Evolutionary conservation across 2,797 vertebrate species (phyloP).

Genomic region (Crenichthys baileyi): DNA sequence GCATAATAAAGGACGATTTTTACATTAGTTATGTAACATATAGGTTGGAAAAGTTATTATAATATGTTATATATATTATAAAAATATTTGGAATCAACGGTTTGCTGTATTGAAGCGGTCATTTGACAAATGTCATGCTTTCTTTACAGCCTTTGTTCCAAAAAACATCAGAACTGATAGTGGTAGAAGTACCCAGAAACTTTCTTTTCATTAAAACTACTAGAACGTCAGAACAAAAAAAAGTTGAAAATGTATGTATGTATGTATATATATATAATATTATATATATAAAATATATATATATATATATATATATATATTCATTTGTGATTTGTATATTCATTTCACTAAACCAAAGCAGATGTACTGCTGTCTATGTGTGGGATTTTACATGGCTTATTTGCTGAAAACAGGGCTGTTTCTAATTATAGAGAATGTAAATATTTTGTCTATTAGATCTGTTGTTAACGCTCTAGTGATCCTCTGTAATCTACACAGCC

Average conservation of each 20-base stretch:
- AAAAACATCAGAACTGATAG: neutral
- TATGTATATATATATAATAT: neutral
- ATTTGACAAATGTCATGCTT: neutral
- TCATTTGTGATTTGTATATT: too few species aligned
- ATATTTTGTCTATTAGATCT: neutral
- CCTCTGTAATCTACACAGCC: neutral
- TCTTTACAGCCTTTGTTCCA: neutral
- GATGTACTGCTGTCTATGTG: neutral
- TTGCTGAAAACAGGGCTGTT: neutral
- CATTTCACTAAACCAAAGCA: neutral
- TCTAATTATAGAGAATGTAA: slow-evolving; percentile 7
- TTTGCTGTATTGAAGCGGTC: neutral
- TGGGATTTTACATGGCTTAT: slow-evolving; percentile 1
- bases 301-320: neutral
- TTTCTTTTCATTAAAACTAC: neutral
- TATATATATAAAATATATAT: neutral
- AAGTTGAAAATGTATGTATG: neutral
- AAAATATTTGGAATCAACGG: neutral
- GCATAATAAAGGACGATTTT: neutral
- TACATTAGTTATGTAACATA: neutral
- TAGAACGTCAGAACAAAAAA: neutral
- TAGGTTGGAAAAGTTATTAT: neutral
- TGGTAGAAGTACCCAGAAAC: neutral
- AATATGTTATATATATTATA: too few species aligned
- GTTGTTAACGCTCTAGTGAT: neutral